Evolutionary conservation across 2,797 vertebrate species (phyloP), one percentile per base, ranked within the genome.

Genomic region (Sphenodon punctatus): DNA sequence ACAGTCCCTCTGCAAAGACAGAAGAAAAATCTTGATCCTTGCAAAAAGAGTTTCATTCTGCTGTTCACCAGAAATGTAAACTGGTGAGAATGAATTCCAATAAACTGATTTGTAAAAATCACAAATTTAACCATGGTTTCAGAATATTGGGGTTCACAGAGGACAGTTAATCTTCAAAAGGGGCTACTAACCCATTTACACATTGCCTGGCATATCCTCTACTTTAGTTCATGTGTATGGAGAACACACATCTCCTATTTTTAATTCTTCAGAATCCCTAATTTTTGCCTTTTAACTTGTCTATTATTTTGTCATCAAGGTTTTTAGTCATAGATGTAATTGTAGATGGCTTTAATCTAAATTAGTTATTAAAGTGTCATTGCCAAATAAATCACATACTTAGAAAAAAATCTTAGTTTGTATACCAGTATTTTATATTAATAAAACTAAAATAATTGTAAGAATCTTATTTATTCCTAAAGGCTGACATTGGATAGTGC

Each of bases 181-280:
- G 32, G 32, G 34, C 20, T 22, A 11, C 30, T 36, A 58, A 58
- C 36, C 20, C 58, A 36, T 22, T 36, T 58, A 58, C 32, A 12
- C 55, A 36, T 11, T 23, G 0, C 0, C 2, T n/a, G n/a, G n/a
- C n/a, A 53, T 4, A 4, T 6, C 38, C 30, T 0, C 20, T 10
- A 19, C 46, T 66, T 25, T 17, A 58, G 58, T 41, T 34, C 0
- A 0, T 1, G 1, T 17, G 58, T 7, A 3, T n/a, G 2, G 25
- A 60, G 65, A 10, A 2, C 36, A 59, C 5, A 1, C 42, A 17
- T 2, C 0, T 1, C 1, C 0, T 7, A 1, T 2, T 0, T 3
- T 14, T 0, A 16, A 22, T 49, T 41, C 59, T 6, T 25, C 10
- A 5, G 4, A 27, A 2, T 22, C 71, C 20, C 46, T 38, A 10